Percentiles rank a stretch among this genome's conserved stretches.
Conservation (phyloP, 2,888 invertebrate species). For the Globia sparganii region DNA sequence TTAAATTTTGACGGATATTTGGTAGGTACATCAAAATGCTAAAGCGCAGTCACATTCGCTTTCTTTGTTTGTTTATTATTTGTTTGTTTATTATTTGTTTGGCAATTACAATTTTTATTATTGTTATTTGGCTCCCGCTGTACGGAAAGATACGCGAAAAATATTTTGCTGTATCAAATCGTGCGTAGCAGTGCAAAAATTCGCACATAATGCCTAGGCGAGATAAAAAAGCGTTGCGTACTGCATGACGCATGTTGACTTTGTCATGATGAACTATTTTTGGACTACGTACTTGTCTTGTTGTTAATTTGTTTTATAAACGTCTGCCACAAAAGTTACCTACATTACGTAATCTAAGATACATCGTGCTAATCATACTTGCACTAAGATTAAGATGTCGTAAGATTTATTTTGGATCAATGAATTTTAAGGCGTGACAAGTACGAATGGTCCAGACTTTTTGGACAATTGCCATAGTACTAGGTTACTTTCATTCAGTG, state of each 20-base stretch:
- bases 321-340: slow-evolving; percentile 6
- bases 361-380: slow-evolving; percentile 14
- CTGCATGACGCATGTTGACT: slow-evolving; percentile 43
- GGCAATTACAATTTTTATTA: slow-evolving; percentile 16
- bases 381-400: slow-evolving; percentile 1
- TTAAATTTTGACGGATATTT: neutral
- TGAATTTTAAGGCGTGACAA: slow-evolving; percentile 37
- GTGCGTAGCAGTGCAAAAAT: slow-evolving; percentile 23
- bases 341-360: slow-evolving; percentile 37
- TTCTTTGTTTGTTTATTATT: slow-evolving; percentile 36
- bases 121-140: slow-evolving; percentile 22
- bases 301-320: slow-evolving; percentile 31
- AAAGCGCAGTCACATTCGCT: slow-evolving; percentile 25
- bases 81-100: slow-evolving; percentile 3
- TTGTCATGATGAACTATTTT: slow-evolving; percentile 53
- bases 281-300: slow-evolving; percentile 20
- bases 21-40: neutral
- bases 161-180: slow-evolving; percentile 17
- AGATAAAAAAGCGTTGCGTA: slow-evolving; percentile 43
- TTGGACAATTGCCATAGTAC: slow-evolving; percentile 52
- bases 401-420: slow-evolving; percentile 47
- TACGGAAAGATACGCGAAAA: slow-evolving; percentile 1
- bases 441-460: slow-evolving; percentile 40
- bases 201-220: slow-evolving; percentile 21
- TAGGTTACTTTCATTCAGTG: slow-evolving; percentile 52